phyloP scores from a whole-genome alignment of 2,888 invertebrate species.

The Cheilosia soror region DNA sequence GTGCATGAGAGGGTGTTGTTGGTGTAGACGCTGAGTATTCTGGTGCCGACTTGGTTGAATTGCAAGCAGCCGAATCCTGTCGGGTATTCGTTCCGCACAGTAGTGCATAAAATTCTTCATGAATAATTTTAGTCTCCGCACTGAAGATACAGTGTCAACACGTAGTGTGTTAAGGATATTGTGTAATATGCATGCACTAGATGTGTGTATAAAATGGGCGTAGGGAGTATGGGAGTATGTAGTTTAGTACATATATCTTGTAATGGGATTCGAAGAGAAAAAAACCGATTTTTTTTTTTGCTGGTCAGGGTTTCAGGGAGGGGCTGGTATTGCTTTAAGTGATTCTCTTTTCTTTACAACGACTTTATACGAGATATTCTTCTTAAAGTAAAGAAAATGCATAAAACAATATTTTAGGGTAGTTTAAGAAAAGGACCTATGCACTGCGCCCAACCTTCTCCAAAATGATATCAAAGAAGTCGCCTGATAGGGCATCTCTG shows the following conservation, averaged over 20 bases:
- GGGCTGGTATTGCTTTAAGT: too few relatives aligned
- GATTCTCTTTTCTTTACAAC: too few relatives aligned
- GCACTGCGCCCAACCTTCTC: too few relatives aligned
- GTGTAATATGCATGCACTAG: constrained; percentile 22
- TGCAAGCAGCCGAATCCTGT: constrained; percentile 69
- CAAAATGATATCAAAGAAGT: too few relatives aligned
- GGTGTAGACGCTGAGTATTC: constrained; percentile 25
- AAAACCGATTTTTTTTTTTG: neutral
- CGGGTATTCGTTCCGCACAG: constrained; percentile 76
- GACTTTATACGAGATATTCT: too few relatives aligned
- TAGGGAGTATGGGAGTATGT: constrained; percentile 9
- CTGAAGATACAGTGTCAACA: constrained; percentile 72
- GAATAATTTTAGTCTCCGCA: constrained; percentile 73
- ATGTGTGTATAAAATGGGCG: neutral
- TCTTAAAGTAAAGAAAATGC: too few relatives aligned
- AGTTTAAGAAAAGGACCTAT: too few relatives aligned
- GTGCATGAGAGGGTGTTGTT: constrained; percentile 33
- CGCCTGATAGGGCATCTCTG: too few relatives aligned
- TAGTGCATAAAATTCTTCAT: constrained; percentile 77
- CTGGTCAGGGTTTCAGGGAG: neutral
- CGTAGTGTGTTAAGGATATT: constrained; percentile 72
- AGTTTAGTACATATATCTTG: constrained; percentile 23
- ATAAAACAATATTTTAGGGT: too few relatives aligned
- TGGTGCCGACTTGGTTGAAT: constrained; percentile 58
- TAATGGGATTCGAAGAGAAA: constrained; percentile 38